Conservation (phyloP, 2,797 vertebrate genomes). For the Tragelaphus oryx region DNA sequence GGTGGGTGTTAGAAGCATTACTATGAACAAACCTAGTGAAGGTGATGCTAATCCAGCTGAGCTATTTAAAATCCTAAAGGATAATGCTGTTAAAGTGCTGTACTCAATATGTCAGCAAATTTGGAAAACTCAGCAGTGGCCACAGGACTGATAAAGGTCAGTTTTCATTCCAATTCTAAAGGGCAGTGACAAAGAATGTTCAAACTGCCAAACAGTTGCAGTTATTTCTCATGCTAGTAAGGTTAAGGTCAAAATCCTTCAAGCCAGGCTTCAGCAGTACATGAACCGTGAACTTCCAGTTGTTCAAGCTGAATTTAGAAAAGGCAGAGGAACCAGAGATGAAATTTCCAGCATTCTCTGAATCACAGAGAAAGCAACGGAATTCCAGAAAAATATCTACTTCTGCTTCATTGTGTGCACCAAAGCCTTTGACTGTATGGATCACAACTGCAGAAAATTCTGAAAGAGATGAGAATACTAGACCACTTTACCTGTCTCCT, state of each 20-base stretch:
- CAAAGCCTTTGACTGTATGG: background rate
- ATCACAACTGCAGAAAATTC: background rate
- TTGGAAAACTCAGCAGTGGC: background rate
- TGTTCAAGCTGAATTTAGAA: background rate
- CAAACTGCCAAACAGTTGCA: background rate
- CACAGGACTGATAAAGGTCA: background rate
- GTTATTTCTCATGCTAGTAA: accelerated
- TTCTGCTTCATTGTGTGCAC: background rate
- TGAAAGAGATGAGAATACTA: background rate
- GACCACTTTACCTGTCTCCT: background rate
- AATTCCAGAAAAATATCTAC: background rate
- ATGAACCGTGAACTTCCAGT: background rate
- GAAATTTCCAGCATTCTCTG: background rate
- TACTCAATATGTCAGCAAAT: background rate
- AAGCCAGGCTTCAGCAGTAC: background rate
- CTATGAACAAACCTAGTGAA: background rate
- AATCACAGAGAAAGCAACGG: background rate
- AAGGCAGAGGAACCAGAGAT: background rate
- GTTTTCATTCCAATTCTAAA: background rate
- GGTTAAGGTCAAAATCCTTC: background rate
- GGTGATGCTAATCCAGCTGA: background rate
- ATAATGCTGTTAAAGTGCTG: background rate
- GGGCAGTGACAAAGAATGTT: background rate
- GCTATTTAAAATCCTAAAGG: background rate
- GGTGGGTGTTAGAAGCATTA: background rate